Base-by-base conservation (phyloP, 1,140 invertebrate genomes). In the Anoplolepis gracilipes region DNA sequence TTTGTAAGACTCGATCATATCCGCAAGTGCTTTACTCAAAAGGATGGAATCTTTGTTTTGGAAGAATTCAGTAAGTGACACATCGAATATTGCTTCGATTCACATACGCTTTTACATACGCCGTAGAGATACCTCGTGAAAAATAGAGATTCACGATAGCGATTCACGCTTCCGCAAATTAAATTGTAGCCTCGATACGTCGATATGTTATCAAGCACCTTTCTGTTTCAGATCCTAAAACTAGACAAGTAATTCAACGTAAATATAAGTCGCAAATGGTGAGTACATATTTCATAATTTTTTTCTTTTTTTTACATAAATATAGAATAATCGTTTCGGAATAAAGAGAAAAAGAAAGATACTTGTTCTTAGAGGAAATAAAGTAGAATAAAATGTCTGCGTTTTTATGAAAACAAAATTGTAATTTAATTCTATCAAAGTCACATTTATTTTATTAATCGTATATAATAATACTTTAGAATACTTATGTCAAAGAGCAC, bases 1-100 rank as follows among this genome's bases (percentile, higher is more conserved):
- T 99, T 99, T 96, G 99, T 99, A 95, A 98, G 98, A 95, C 97
- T 99, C 96, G 98, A 98, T 96, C 99, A 99, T 96, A 99, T 99
- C 96, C 97, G 99, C 95, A 99, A 99, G 96, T 99, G 99, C 96
- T 99, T 99, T 96, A 99, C 99, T 82, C 98, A 99, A 95, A 99
- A 99, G 95, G 99, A 99, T 94, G 99, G 98, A 94, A 98, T 99
- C 94, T 99, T 99, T 96, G 97, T 99, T 94, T 96, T 99, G 94
- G 99, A 99, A 96, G 99, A 99, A 97, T 99, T 97, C 95, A 99
- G 98, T 99, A 97, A 98, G 98, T 97, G 90, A 81, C 7, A 49
- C 13, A 67, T 25, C n/a, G 67, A 82, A 73, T 82, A 90, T 73
- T 84, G 67, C n/a, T 39, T 33, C 36, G 67, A 82, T 72, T 61